Conservation (phyloP, 2,888 invertebrate genomes). For the Yponomeuta sedellus region DNA sequence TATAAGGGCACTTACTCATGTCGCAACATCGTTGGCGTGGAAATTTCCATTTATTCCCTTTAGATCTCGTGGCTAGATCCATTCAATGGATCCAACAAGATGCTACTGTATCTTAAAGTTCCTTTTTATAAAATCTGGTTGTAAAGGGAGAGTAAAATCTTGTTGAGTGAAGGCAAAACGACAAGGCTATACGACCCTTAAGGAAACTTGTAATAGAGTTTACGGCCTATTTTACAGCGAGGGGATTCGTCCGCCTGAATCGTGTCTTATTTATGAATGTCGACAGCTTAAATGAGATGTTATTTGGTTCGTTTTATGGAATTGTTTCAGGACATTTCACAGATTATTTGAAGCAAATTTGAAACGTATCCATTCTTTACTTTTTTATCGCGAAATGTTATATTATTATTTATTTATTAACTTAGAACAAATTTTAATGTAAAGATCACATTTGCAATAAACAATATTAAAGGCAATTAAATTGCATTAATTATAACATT, state of each 20-base stretch:
- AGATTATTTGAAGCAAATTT: background rate
- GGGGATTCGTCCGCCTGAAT: background rate
- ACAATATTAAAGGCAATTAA: no score
- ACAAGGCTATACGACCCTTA: background rate
- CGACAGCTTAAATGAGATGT: background rate
- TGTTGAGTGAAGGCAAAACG: background rate
- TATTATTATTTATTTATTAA: no score
- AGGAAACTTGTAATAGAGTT: background rate
- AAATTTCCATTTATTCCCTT: no score
- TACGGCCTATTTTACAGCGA: constrained; percentile 2
- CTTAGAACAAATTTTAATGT: no score
- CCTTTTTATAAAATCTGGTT: no score
- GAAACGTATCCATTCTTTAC: no score
- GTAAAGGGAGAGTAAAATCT: background rate
- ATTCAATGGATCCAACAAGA: background rate
- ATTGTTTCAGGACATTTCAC: background rate
- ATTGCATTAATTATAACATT: no score
- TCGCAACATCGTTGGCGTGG: no score
- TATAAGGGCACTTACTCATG: background rate
- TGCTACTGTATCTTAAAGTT: no score
- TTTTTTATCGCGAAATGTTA: no score
- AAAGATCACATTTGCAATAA: no score
- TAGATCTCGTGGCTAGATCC: no score
- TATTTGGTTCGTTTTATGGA: background rate
- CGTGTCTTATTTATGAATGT: background rate